Base-by-base conservation (phyloP, 2,113 vertebrate genomes). In the Theristicus caerulescens region DNA sequence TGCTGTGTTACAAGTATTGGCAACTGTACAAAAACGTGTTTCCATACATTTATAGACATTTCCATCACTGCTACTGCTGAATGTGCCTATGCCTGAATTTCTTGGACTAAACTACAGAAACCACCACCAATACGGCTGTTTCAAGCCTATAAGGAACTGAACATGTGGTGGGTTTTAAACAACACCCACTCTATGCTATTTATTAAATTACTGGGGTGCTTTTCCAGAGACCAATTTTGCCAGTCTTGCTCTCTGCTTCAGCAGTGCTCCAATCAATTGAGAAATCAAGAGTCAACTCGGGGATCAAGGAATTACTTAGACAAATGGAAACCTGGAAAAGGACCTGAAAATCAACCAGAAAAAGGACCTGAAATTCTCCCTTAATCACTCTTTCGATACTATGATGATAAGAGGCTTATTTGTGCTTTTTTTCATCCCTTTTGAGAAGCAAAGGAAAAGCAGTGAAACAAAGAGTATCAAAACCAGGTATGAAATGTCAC, bases 401-500 rank as follows among this genome's bases (percentile, higher is more conserved):
- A 8, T n/a, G 47, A 85, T 51, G 55, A 76, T 89, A 87, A 90
- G 81, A 78, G 55, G 65, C 54, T 94, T 94, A 86, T 61, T 57
- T 65, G 14, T 59, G 38, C 70, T 61, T 93, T 62, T 90, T 69
- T 78, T 85, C 93, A 73, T 67, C 25, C 22, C 46, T 80, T 93
- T 90, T 66, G 31, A 93, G 66, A 79, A 70, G 67, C 26, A 77
- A 90, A 80, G 83, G 20, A 77, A 79, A 94, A 77, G 54, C 36
- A 77, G 70, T 3, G 6, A 93, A 89, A 82, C 52, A 86, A 70
- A 76, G 44, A 88, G 8, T 44, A 72, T 69, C 65, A 86, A 92
- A 82, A 82, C 26, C 66, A 95, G 46, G 54, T 76, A 95, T 24
- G 66, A 94, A 92, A 94, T 77, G 65, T 71, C 83, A 89, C 57